phyloP scores from a whole-genome alignment of 2,113 vertebrate genomes.

The Rhagologus leucostigma region DNA sequence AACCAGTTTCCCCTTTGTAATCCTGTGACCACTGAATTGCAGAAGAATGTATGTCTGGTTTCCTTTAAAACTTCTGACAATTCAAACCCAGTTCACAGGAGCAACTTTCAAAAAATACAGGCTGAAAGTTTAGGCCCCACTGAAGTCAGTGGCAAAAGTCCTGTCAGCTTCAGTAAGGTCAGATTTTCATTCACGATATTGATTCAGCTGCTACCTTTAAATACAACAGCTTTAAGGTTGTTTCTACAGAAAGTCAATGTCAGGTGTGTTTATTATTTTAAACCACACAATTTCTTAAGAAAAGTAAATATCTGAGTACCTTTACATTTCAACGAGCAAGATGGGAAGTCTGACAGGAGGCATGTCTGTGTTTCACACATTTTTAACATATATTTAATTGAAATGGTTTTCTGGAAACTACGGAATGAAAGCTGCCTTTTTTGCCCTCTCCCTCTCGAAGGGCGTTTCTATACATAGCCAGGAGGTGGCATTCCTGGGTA shows the following conservation, averaged over 20 bases:
- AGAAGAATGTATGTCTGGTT: background rate
- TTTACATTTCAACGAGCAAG: background rate
- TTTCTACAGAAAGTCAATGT: background rate
- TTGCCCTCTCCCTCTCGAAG: background rate
- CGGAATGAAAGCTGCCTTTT: background rate
- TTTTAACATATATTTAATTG: background rate
- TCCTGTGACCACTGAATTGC: background rate
- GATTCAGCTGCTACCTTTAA: slow-evolving; percentile 40
- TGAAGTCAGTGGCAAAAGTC: background rate
- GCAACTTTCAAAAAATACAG: background rate
- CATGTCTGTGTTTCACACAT: background rate
- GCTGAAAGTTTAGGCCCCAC: background rate
- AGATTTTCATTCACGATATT: background rate
- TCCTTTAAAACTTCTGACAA: background rate
- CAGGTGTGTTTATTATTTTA: slow-evolving; percentile 42
- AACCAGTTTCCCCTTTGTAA: background rate
- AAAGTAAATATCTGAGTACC: background rate
- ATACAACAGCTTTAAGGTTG: background rate
- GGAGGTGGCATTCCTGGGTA: slow-evolving; percentile 60
- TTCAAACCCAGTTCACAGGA: background rate
- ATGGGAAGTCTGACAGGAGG: background rate
- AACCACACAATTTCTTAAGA: background rate
- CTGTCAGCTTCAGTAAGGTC: background rate
- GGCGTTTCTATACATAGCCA: background rate
- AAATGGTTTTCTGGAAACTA: background rate